Percentiles rank a stretch among this genome's conserved stretches.
Conservation (phyloP, 2,797 vertebrate genomes). For the Jordanella pulchra region DNA sequence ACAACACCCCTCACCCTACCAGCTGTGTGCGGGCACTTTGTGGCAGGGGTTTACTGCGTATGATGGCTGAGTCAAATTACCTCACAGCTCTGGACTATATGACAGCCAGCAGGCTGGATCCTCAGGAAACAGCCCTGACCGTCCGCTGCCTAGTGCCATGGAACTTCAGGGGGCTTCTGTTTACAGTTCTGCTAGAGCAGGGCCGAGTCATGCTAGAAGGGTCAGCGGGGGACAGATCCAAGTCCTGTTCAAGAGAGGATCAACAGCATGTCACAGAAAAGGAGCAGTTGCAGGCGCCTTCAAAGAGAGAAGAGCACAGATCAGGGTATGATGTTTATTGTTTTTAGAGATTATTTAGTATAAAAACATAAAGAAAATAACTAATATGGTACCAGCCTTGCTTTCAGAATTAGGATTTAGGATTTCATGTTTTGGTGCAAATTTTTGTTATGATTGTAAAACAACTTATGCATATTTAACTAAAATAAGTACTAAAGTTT, state of each 20-base stretch:
- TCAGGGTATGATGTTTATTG: conserved; percentile 74
- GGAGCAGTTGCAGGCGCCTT: conserved; percentile 25
- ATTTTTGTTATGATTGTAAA: background rate
- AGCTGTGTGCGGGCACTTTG: conserved; percentile 93
- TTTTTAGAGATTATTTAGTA: background rate
- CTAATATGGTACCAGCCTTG: too few species aligned
- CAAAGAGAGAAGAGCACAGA: conserved; percentile 60
- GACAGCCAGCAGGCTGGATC: conserved; percentile 87
- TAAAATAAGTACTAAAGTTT: background rate
- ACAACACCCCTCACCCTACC: conserved; percentile 83
- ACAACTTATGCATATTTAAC: background rate
- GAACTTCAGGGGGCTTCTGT: conserved; percentile 91
- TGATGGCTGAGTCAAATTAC: conserved; percentile 82
- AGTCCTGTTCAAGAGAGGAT: conserved; percentile 26
- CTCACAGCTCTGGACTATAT: conserved; percentile 91
- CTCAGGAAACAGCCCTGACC: conserved; percentile 85
- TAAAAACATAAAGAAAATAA: background rate
- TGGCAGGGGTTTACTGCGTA: conserved; percentile 89
- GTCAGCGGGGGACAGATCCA: conserved; percentile 29
- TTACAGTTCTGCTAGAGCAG: conserved; percentile 89
- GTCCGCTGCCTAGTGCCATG: conserved; percentile 91
- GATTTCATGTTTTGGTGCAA: background rate
- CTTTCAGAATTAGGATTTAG: background rate
- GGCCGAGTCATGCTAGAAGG: conserved; percentile 86
- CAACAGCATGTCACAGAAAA: conserved; percentile 32